Base-by-base conservation (phyloP, 2,888 invertebrate genomes). In the Neoaliturus tenellus region DNA sequence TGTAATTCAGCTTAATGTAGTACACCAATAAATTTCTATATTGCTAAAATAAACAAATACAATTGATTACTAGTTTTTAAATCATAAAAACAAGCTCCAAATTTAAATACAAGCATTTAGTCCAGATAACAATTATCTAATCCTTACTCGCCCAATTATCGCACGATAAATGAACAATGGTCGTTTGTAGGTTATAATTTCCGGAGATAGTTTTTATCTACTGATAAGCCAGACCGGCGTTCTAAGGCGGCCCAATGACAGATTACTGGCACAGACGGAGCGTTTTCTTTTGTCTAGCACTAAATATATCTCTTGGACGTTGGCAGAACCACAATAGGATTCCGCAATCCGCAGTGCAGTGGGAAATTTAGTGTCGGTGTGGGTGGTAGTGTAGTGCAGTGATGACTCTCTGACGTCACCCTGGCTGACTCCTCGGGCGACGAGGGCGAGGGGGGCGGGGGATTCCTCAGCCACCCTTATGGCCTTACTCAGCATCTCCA, bases 401-500 rank as follows among this genome's bases (percentile, higher is more conserved):
- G 48, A 75, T 75, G 71, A 55, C n/a, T 17, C 23, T 6, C 20
- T 39, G 71, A 25, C 55, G 75, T 14, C 39, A 69, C 23, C 33
- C 73, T 80, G 78, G 84, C 78, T 25, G 82, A 80, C 31, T 73
- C 73, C 31, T 73, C 73, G 17, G 82, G 82, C 5, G 82, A 82
- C 48, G 85, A 84, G 35, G 83, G 48, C 17, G 84, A 55, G n/a
- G 85, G 73, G n/a, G 78, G 69, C n/a, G 69, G 82, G 28, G 81
- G 75, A 6, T 78, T 62, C 67, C 67, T 80, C 33, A 58, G 83
- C 69, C 81, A 83, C 44, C 81, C 81, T 33, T 83, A 78, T 51
- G 86, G 85, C 62, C 35, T 83, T 31, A n/a, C 80, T 81, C 41
- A 85, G 85, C 35, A 82, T 85, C 23, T 80, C 85, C 28, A 82